Evolutionary conservation across 2,888 invertebrate genomes (phyloP).

Genomic region (Ichneumoninae sp.): DNA sequence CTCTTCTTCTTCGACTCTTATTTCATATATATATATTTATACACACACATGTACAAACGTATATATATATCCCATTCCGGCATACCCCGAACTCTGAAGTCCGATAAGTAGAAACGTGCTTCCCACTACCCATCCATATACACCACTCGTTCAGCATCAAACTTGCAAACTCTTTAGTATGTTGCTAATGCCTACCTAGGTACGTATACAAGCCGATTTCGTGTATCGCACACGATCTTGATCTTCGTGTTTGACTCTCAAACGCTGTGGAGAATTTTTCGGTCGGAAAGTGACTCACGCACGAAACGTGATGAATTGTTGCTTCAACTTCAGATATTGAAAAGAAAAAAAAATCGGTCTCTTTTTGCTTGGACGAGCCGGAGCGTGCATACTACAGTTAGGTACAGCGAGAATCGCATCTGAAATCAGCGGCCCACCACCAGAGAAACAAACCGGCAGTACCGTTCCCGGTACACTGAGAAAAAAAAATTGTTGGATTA

Average conservation of each 20-base stretch:
- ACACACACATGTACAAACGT: background rate
- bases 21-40: conserved; percentile 25
- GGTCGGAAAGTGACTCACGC: conserved; percentile 9
- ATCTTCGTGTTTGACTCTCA: conserved; percentile 26
- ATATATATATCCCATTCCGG: background rate
- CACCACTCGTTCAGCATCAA: background rate
- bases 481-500: no score
- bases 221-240: background rate
- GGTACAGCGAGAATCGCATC: background rate
- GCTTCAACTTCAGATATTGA: conserved; percentile 8
- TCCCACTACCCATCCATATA: background rate
- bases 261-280: conserved; percentile 9
- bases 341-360: no score
- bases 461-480: background rate
- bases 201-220: background rate
- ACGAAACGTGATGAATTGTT: conserved; percentile 12
- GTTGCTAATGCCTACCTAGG: conserved; percentile 10
- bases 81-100: conserved; percentile 17
- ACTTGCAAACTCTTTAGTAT: conserved; percentile 10
- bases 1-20: conserved; percentile 54
- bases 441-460: conserved; percentile 27
- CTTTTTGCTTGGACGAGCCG: background rate
- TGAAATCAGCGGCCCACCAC: background rate
- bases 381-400: background rate
- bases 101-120: conserved; percentile 19